Evolutionary conservation across 2,888 invertebrate genomes (phyloP), one percentile per base, ranked within the genome.

Genomic region (Drosophila setosimentum): DNA sequence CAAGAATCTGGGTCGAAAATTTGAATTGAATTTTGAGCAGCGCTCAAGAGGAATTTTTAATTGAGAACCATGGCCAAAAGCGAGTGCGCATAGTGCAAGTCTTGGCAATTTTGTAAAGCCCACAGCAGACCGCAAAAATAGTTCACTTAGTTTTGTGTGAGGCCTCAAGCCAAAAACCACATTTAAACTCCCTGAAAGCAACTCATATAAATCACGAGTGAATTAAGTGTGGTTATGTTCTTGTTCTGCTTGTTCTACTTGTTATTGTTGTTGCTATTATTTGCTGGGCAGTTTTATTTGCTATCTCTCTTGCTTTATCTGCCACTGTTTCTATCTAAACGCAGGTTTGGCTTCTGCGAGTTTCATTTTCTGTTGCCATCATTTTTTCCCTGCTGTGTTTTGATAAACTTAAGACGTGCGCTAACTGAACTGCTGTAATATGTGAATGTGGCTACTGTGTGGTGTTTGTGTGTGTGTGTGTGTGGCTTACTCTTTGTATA

Each of bases 121-220:
- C 45, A 45, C 40, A 32, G 18, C 60, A 64, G 48, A 81, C 84
- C 84, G 65, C 89, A 89, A 74, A 89, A 87, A 89, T 85, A 85
- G 89, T 85, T 85, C 73, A 61, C 49, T 76, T 73, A 67, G 68
- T 62, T 73, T 73, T 53, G 27, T 30, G 50, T 48, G 18, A 30
- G 30, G 58, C 45, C 60, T 29, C 55, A 62, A 59, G 49, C 29
- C 10, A 62, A 66, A 62, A 62, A 75, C 86, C 86, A 77, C 81
- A 88, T 80, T 90, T 90, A 77, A 81, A 88, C 87, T 78, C 89
- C 57, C 74, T 74, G 64, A 83, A 86, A 87, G 84, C 82, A 75
- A 80, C 78, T 89, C 79, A 77, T 80, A 90, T 91, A 91, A 90
- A 90, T 90, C 91, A 90, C 89, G 89, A 84, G 89, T 89, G 90